Evolutionary conservation across 2,797 vertebrate species (phyloP).

Genomic region (Dendrocincla tyrannina): DNA sequence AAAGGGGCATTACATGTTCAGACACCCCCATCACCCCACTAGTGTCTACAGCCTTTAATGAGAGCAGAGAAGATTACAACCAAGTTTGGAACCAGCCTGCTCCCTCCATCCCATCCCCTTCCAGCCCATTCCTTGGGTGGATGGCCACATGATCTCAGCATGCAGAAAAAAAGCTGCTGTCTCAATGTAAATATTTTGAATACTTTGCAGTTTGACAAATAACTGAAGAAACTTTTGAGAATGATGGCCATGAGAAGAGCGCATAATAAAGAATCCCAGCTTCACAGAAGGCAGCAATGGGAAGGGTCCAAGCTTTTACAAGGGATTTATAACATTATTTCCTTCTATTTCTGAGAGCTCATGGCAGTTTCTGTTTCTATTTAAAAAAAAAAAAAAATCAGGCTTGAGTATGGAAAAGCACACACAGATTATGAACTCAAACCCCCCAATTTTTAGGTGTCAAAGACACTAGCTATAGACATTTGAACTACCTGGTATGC

Average conservation of each 20-base stretch:
- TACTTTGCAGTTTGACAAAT: not conserved
- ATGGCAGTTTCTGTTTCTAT: not conserved
- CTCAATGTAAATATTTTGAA: not conserved
- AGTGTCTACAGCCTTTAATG: not conserved
- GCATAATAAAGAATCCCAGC: not conserved
- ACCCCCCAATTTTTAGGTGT: accelerated
- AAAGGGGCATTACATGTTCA: not conserved
- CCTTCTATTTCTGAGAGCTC: not conserved
- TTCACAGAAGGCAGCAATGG: not conserved
- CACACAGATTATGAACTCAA: not conserved
- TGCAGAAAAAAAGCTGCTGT: not conserved
- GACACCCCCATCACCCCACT: accelerated
- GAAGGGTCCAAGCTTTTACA: not conserved
- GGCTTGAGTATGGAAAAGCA: not conserved
- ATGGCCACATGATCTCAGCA: accelerated
- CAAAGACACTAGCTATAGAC: not conserved
- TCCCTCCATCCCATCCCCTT: not conserved
- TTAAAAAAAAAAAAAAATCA: not conserved
- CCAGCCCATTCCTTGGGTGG: not conserved
- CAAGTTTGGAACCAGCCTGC: not conserved
- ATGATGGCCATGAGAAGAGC: not conserved
- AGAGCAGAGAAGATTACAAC: not conserved
- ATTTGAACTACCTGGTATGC: not conserved
- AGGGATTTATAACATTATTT: not conserved
- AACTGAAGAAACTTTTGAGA: not conserved